phyloP scores from a whole-genome alignment of 2,113 vertebrate genomes.

The Coracopsis vasa region DNA sequence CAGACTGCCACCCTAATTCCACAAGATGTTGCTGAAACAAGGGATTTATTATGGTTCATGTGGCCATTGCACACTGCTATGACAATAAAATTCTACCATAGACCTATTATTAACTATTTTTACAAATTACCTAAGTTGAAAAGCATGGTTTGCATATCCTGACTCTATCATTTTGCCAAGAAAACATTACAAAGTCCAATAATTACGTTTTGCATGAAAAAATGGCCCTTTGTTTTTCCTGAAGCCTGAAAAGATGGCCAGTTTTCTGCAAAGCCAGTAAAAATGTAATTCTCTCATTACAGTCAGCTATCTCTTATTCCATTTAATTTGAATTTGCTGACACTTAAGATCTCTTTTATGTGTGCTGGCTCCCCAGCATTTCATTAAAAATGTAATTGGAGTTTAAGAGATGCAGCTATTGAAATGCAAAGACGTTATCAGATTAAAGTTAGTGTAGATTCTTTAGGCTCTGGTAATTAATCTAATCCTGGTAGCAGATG shows the following conservation, averaged over 20 bases:
- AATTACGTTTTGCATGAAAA: neutral
- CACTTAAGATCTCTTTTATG: neutral
- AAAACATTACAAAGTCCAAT: neutral
- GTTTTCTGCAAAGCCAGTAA: neutral
- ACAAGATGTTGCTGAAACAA: neutral
- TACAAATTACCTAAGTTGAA: neutral
- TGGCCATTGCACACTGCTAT: neutral
- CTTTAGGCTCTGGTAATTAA: neutral
- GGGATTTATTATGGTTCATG: neutral
- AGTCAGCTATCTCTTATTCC: neutral
- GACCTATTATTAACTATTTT: neutral
- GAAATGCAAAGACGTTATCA: neutral
- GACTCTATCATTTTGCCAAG: neutral
- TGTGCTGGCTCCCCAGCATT: rapidly evolving
- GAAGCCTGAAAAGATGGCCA: neutral
- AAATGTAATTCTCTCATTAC: neutral
- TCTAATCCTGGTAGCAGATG: conserved; percentile 11
- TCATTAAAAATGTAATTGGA: neutral
- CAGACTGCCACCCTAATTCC: rapidly evolving
- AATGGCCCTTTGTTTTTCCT: neutral
- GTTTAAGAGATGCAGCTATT: neutral
- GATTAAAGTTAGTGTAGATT: neutral
- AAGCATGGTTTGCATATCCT: neutral
- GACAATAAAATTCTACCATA: neutral
- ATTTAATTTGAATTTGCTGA: neutral